Percentiles rank a stretch among this genome's conserved stretches.
Conservation (phyloP, 2,797 vertebrate species). For the Sebastes nivosus region DNA sequence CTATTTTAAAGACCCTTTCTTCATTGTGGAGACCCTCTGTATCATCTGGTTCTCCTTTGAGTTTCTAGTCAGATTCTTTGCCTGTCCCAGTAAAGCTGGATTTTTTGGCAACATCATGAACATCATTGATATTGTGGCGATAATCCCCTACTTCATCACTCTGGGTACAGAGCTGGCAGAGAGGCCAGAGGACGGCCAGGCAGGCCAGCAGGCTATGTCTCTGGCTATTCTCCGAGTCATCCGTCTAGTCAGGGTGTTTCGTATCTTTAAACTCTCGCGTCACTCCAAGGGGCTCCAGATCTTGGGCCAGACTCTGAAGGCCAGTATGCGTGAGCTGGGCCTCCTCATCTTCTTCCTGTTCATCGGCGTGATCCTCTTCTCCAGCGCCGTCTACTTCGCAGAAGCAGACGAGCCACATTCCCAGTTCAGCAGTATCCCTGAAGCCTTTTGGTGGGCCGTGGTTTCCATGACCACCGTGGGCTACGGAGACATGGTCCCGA, state of each 20-base stretch:
- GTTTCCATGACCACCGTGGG: constrained; percentile 99
- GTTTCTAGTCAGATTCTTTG: constrained; percentile 96
- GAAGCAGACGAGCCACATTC: constrained; percentile 95
- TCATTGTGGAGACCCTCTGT: constrained; percentile 98
- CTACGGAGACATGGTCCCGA: constrained; percentile 97
- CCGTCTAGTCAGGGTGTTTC: constrained; percentile 94
- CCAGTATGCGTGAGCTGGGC: constrained; percentile 95
- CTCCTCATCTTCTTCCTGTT: constrained; percentile 98
- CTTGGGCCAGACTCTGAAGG: constrained; percentile 96
- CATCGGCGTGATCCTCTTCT: constrained; percentile 99
- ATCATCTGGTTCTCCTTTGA: constrained; percentile 99
- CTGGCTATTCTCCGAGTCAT: constrained; percentile 97
- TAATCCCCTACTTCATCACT: constrained; percentile 99
- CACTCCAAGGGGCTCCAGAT: constrained; percentile 98
- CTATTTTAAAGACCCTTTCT: constrained; percentile 98
- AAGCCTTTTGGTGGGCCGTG: constrained; percentile 99
- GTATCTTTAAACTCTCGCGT: constrained; percentile 98
- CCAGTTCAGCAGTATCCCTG: constrained; percentile 96
- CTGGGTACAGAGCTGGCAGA: constrained; percentile 96
- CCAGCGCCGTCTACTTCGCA: constrained; percentile 97
- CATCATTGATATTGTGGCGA: constrained; percentile 99
- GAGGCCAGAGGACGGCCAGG: constrained; percentile 92
- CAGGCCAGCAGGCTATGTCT: constrained; percentile 98
- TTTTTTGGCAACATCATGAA: constrained; percentile 99
- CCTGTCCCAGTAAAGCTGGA: constrained; percentile 97